A percentile compares a stretch with the other conserved stretches of the same genome.
These are phyloP conservation scores for Molossus alvarezi DNA, from an alignment of 2,797 vertebrate genomes.

Conservation along the genomic window DNA sequence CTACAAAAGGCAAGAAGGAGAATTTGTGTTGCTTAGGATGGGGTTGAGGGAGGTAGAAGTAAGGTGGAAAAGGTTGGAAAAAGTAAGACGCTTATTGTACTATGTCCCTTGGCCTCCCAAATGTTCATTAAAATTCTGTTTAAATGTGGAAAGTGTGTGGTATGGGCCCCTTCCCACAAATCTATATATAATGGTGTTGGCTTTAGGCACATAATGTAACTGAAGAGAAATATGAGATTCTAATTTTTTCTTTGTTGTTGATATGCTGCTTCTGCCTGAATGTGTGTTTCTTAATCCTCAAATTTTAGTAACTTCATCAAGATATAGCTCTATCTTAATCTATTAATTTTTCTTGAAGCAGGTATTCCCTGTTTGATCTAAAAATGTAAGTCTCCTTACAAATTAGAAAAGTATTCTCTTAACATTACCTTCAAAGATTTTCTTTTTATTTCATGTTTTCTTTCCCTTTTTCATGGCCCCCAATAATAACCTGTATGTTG, in stretches of 20 bases:
- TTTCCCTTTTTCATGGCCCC: background rate
- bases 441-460: background rate
- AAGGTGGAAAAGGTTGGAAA: background rate
- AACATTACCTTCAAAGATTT: background rate
- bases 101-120: background rate
- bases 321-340: background rate
- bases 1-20: background rate
- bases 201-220: background rate
- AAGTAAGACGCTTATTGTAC: background rate
- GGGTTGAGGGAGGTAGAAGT: background rate
- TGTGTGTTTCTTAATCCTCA: background rate
- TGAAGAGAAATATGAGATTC: background rate
- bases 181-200: background rate
- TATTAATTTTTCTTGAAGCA: conserved; percentile 16
- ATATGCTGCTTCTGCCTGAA: background rate
- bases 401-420: background rate
- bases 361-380: background rate
- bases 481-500: background rate
- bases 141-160: background rate
- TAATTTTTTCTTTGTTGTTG: background rate
- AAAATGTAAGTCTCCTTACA: background rate
- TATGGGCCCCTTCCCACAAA: background rate
- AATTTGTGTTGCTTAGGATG: background rate
- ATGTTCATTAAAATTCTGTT: background rate
- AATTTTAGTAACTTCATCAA: conserved; percentile 13